Percentiles rank a stretch among this genome's conserved stretches.
phyloP scores from a whole-genome alignment of 1,140 invertebrate genomes.

The Formica exsecta region DNA sequence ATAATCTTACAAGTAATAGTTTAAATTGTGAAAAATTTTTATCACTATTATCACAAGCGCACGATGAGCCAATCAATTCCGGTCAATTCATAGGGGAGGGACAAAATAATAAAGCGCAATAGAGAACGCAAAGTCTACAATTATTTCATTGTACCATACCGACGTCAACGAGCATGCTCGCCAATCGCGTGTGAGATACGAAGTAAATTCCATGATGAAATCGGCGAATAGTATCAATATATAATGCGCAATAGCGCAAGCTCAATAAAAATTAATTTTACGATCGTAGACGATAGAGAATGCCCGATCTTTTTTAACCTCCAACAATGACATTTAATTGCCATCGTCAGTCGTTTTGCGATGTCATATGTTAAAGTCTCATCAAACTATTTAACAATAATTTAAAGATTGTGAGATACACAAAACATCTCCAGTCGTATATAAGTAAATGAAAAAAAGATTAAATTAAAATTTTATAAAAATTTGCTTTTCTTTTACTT shows the following conservation, averaged over 20 bases:
- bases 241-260: background rate
- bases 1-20: background rate
- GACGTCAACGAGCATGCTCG: slow-evolving; percentile 58
- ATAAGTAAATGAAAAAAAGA: background rate
- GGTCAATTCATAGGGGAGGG: slow-evolving; percentile 52
- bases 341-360: background rate
- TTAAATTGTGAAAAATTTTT: slow-evolving; percentile 58
- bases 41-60: slow-evolving; percentile 35
- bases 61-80: slow-evolving; percentile 39
- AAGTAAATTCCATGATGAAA: slow-evolving; percentile 57
- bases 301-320: slow-evolving; percentile 24
- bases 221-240: slow-evolving; percentile 19
- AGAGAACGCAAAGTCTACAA: slow-evolving; percentile 63
- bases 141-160: slow-evolving; percentile 68
- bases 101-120: slow-evolving; percentile 71
- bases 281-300: background rate
- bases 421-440: background rate
- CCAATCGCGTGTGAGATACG: slow-evolving; percentile 56
- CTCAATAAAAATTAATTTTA: slow-evolving; percentile 57
- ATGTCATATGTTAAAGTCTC: slow-evolving; percentile 2
- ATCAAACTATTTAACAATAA: background rate
- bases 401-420: background rate
- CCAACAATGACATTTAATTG: slow-evolving; percentile 39
- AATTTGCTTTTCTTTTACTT: background rate
- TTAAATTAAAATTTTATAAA: background rate